Base-by-base conservation (phyloP, 1,140 invertebrate species). In the Magallana ariakensis region DNA sequence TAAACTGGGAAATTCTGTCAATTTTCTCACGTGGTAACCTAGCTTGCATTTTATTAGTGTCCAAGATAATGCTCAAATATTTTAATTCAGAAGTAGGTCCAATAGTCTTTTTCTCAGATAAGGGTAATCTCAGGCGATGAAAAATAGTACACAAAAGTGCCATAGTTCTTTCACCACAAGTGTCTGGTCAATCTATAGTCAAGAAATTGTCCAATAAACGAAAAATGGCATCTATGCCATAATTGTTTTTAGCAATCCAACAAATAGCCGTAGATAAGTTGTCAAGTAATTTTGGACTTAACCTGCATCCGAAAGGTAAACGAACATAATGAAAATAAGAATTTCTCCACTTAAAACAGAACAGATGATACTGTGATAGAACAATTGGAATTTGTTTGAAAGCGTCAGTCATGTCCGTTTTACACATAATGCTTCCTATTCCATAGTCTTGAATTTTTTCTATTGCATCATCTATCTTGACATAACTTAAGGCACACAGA, bases 381-480 rank as follows among this genome's bases (percentile, higher is more conserved):
- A n/a, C 10, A 16, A 87, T 87, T 16, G 86, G 86, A 16, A 84
- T 84, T 11, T 80, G 26, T 80, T 87, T 86, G 55, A 89, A 86
- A 3, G 85, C 85, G n/a, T 85, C 83, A 19, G 84, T 33, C 46
- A 89, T 86, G 56, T 86, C 86, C 3, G n/a, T 66, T 75, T 86
- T 89, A 19, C 85, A 87, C 81, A 85, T 22, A n/a, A 53, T 15
- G 33, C 58, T 55, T 11, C 57, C 19, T 66, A 15, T 8, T 3
- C 89, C 89, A 9, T 58, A 55, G 1, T 57, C 58, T 22, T 81
- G 19, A 55, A 89, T 89, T 1, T 83, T 70, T 16, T 85, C 13
- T 11, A 88, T 88, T 15, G 87, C 89, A 56, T 90, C 87, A 80
- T 88, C 89, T 10, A 90, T 87, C 15, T 13, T 81, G 1, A 88